Conservation (phyloP, 1,140 invertebrate genomes). For the Coenobita brevimanus region DNA sequence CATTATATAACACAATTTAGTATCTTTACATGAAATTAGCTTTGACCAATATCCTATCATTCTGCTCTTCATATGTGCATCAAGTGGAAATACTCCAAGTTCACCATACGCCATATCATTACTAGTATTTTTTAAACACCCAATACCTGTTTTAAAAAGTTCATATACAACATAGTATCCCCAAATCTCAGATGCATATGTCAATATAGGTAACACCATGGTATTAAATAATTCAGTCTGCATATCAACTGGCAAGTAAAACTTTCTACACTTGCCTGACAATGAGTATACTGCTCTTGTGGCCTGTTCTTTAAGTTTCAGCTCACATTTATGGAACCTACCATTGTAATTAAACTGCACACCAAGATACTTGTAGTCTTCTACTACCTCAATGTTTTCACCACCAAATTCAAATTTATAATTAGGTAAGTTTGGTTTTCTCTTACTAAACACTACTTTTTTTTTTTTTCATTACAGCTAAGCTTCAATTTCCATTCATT, state of each 20-base stretch:
- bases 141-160: not conserved
- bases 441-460: too few relatives aligned
- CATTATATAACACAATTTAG: not conserved
- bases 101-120: too few relatives aligned
- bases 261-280: too few relatives aligned
- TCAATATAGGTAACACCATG: slow-evolving; percentile 2
- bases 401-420: not conserved
- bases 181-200: not conserved
- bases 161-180: not conserved
- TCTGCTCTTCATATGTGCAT: not conserved
- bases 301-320: too few relatives aligned
- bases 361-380: not conserved
- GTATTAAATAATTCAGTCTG: not conserved
- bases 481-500: too few relatives aligned
- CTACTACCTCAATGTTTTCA: too few relatives aligned
- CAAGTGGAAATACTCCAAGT: too few relatives aligned
- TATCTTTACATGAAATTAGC: not conserved
- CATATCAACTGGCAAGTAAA: too few relatives aligned
- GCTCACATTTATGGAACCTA: not conserved
- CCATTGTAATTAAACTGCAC: not conserved
- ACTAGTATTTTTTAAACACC: too few relatives aligned
- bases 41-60: not conserved
- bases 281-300: too few relatives aligned
- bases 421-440: not conserved
- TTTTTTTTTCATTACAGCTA: not conserved